These are phyloP conservation scores for Zaprionus ornatus DNA, from an alignment of 1,140 invertebrate species.

Conservation along the genomic window DNA sequence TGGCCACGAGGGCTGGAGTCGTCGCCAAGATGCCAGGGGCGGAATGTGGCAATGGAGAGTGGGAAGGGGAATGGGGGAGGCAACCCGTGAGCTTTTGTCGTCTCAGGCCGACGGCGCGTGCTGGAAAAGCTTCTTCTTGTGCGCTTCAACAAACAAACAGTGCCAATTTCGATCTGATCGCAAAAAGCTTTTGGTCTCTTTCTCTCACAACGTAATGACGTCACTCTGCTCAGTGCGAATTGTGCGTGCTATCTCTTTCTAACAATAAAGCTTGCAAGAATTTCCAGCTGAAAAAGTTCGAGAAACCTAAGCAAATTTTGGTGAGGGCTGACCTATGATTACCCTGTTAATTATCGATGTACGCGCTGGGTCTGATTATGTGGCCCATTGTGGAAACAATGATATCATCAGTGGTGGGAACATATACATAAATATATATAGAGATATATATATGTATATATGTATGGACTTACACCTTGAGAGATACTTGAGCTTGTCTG, in stretches of 20 bases:
- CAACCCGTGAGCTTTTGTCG: slow-evolving; percentile 39
- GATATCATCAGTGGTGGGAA: neutral
- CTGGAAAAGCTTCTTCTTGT: slow-evolving; percentile 38
- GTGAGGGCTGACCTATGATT: neutral
- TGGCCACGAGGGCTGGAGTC: slow-evolving; percentile 5
- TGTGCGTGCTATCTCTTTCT: neutral
- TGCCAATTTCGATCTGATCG: slow-evolving; percentile 1
- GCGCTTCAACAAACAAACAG: neutral
- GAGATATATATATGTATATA: neutral
- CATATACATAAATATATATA: neutral
- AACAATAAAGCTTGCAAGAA: neutral
- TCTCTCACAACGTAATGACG: neutral
- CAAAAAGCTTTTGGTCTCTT: slow-evolving; percentile 1
- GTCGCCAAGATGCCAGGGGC: neutral
- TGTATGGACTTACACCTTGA: neutral
- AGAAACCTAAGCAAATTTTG: neutral
- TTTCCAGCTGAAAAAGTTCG: neutral
- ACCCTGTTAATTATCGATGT: neutral
- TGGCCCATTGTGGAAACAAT: neutral
- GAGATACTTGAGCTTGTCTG: neutral
- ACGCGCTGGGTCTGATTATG: neutral
- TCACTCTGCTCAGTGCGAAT: neutral
- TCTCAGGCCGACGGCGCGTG: slow-evolving; percentile 5
- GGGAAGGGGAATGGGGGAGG: neutral
- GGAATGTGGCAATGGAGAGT: neutral